Evolutionary conservation across 2,888 invertebrate species (phyloP).

Genomic region (Acanthacorydalis orientalis): DNA sequence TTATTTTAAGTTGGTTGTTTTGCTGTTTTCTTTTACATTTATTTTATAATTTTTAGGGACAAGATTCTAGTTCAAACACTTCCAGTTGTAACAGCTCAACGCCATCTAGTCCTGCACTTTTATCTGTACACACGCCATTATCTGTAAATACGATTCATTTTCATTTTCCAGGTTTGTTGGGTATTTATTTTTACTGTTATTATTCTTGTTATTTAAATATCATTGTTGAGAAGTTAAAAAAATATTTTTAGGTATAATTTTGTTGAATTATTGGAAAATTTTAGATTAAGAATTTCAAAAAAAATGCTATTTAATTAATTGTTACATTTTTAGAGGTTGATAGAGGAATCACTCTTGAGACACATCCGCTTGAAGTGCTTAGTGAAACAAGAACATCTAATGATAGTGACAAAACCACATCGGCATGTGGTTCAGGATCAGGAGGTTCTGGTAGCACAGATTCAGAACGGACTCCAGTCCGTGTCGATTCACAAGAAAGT

Average conservation of each 20-base stretch:
- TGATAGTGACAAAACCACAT: slow-evolving; percentile 54
- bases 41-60: slow-evolving; percentile 32
- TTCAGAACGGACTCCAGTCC: slow-evolving; percentile 64
- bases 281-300: neutral
- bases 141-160: slow-evolving; percentile 41
- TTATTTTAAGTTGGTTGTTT: slow-evolving; percentile 6
- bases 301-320: neutral
- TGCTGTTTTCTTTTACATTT: neutral
- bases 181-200: neutral
- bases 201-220: neutral
- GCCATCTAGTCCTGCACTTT: slow-evolving; percentile 81
- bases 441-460: slow-evolving; percentile 56
- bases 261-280: too few species aligned
- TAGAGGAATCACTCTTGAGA: slow-evolving; percentile 35
- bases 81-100: slow-evolving; percentile 95
- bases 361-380: slow-evolving; percentile 26
- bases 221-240: neutral
- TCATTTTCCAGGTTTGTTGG: slow-evolving; percentile 52
- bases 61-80: slow-evolving; percentile 82
- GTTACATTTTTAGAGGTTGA: slow-evolving; percentile 24
- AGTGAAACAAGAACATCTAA: slow-evolving; percentile 38
- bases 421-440: slow-evolving; percentile 49
- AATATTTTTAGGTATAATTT: too few species aligned
- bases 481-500: slow-evolving; percentile 70
- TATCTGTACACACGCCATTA: slow-evolving; percentile 30